Conservation (phyloP, 2,797 vertebrate genomes). For the Tenualosa ilisha region DNA sequence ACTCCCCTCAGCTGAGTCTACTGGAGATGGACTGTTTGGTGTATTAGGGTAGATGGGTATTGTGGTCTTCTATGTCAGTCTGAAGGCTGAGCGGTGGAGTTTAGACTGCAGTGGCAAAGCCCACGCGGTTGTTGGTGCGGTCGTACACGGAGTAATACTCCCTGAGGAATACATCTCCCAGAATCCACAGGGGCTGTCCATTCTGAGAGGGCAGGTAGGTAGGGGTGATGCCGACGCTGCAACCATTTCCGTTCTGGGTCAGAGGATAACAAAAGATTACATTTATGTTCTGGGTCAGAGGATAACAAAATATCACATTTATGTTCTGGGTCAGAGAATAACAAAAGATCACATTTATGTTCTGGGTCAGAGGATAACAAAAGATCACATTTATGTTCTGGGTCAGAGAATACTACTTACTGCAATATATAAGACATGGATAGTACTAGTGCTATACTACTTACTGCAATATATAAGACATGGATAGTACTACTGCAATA, state of each 20-base stretch:
- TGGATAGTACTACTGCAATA: no score
- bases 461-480: no score
- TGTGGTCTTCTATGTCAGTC: neutral
- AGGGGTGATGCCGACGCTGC: constrained; percentile 62
- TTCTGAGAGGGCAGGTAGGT: constrained; percentile 72
- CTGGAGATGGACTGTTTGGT: neutral
- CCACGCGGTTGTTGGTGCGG: constrained; percentile 69
- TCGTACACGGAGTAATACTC: constrained; percentile 77
- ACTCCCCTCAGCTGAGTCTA: neutral
- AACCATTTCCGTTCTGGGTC: constrained; percentile 56
- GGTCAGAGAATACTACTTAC: no score
- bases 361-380: no score
- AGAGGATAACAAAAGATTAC: neutral
- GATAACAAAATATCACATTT: no score
- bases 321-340: no score
- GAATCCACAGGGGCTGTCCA: constrained; percentile 75
- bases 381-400: no score
- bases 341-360: no score
- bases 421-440: no score
- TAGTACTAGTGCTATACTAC: no score
- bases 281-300: no score
- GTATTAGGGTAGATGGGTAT: neutral
- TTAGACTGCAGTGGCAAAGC: constrained; percentile 72
- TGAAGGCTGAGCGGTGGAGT: neutral
- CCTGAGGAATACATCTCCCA: constrained; percentile 80